Conservation (phyloP, 1,140 invertebrate species). For the Aphelenchoides besseyi region DNA sequence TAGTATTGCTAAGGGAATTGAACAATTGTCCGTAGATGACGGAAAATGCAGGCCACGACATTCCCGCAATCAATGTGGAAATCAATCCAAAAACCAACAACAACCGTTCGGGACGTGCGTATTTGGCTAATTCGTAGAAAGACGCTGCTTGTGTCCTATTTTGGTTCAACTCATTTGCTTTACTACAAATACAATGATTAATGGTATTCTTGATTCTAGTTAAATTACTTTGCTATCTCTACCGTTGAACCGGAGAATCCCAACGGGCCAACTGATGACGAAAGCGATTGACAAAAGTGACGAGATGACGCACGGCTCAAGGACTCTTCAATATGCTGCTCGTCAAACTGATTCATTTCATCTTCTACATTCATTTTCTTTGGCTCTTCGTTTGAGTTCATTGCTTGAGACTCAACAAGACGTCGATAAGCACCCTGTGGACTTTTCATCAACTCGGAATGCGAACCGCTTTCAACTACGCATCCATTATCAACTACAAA, state of each 20-base stretch:
- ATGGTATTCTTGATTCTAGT: too few species aligned
- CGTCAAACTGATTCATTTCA: neutral
- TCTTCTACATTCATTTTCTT: neutral
- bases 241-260: too few species aligned
- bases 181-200: too few species aligned
- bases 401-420: neutral
- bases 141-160: neutral
- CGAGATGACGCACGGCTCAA: too few species aligned
- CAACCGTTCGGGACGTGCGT: constrained; percentile 16
- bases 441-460: constrained; percentile 9
- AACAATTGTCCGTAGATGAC: constrained; percentile 16
- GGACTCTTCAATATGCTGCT: too few species aligned
- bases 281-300: too few species aligned
- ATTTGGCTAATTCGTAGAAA: neutral
- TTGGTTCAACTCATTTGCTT: too few species aligned
- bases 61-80: constrained; percentile 8
- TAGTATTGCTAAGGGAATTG: neutral
- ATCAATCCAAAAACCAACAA: constrained; percentile 18
- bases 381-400: neutral
- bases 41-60: constrained; percentile 8
- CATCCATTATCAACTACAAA: constrained; percentile 17
- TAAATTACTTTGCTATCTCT: too few species aligned
- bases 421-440: neutral
- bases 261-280: too few species aligned
- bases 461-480: neutral